Percentiles rank a stretch among this genome's conserved stretches.
Evolutionary conservation across 1,140 invertebrate species (phyloP).

Genomic region (Teleopsis dalmanni): DNA sequence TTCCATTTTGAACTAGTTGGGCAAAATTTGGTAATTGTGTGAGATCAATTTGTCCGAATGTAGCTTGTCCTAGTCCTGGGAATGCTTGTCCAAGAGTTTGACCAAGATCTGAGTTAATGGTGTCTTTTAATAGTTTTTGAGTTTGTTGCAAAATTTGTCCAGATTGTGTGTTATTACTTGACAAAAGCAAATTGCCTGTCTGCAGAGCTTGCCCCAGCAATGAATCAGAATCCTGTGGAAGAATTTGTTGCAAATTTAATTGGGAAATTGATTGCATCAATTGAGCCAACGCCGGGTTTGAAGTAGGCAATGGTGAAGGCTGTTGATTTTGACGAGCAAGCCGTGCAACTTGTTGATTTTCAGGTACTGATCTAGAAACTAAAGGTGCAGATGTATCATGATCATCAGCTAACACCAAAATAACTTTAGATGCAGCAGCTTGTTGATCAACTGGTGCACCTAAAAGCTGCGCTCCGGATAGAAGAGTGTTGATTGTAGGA

Average conservation of each 20-base stretch:
- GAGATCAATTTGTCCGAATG: no score
- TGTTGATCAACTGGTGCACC: not conserved
- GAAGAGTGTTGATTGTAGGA: not conserved
- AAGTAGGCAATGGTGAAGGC: not conserved
- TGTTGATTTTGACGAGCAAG: slow-evolving; percentile 3
- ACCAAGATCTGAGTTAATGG: not conserved
- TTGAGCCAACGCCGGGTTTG: not conserved
- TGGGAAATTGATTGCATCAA: not conserved
- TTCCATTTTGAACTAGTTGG: no score
- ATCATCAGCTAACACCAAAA: slow-evolving; percentile 27
- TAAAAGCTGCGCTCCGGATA: not conserved
- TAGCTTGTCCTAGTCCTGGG: not conserved
- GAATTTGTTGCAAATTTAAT: slow-evolving; percentile 1
- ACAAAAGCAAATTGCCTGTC: no score
- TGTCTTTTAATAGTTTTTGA: no score
- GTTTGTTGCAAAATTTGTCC: no score
- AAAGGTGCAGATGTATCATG: not conserved
- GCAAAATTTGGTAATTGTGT: no score
- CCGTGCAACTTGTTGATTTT: slow-evolving; percentile 4
- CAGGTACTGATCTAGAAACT: not conserved
- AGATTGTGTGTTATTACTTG: no score
- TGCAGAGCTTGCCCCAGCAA: not conserved
- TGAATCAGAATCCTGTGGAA: not conserved
- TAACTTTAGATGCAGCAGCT: slow-evolving; percentile 28
- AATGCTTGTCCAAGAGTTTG: slow-evolving; percentile 1